A percentile compares a stretch with the other conserved stretches of the same genome.
These are phyloP conservation scores for Denticeps clupeoides DNA, from an alignment of 2,797 vertebrate genomes.

Conservation along the genomic window DNA sequence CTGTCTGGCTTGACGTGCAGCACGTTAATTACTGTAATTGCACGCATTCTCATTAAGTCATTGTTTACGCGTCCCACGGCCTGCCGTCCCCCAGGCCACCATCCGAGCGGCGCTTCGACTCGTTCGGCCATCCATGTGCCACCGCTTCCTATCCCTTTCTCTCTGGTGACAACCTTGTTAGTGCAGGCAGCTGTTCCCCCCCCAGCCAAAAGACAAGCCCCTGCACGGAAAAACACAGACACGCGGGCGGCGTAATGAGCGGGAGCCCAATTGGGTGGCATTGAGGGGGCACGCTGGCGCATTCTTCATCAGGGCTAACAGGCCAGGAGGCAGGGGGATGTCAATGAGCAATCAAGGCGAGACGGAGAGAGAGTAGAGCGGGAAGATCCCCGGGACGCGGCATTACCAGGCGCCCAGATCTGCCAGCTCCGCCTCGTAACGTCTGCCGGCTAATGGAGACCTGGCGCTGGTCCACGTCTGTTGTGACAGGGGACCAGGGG, in stretches of 20 bases:
- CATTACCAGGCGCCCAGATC: slow-evolving; percentile 28
- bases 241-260: not conserved
- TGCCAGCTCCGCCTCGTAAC: slow-evolving; percentile 16
- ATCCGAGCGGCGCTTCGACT: slow-evolving; percentile 41
- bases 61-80: slow-evolving; percentile 60
- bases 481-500: no score
- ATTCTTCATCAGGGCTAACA: slow-evolving; percentile 47
- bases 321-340: slow-evolving; percentile 43
- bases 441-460: not conserved
- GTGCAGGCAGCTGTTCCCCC: slow-evolving; percentile 65
- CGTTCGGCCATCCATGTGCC: slow-evolving; percentile 32
- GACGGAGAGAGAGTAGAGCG: slow-evolving; percentile 39
- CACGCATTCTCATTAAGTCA: slow-evolving; percentile 62
- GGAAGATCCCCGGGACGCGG: slow-evolving; percentile 33
- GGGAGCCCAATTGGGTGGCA: not conserved
- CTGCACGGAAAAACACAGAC: slow-evolving; percentile 18
- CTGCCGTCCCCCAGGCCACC: slow-evolving; percentile 19
- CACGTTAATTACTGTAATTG: slow-evolving; percentile 70
- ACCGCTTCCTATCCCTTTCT: slow-evolving; percentile 30
- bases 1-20: slow-evolving; percentile 61
- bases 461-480: not conserved
- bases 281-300: slow-evolving; percentile 38
- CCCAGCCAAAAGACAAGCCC: slow-evolving; percentile 46
- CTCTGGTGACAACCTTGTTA: slow-evolving; percentile 49
- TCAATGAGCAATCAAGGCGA: slow-evolving; percentile 47